Evolutionary conservation across 2,113 vertebrate species (phyloP).

Genomic region (Oophaga pumilio): DNA sequence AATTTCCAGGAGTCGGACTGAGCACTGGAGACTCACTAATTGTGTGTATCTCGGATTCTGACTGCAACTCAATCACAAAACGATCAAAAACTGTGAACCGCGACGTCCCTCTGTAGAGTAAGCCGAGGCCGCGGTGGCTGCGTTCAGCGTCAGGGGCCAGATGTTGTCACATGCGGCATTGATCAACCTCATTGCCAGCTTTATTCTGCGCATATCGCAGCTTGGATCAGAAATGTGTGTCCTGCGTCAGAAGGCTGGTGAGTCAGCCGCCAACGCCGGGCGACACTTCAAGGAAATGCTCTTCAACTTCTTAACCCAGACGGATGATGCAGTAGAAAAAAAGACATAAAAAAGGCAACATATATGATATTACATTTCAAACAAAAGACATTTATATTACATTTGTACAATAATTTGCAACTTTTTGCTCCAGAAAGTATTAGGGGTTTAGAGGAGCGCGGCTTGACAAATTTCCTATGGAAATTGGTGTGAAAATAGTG

Average conservation of each 20-base stretch:
- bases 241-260: conserved; percentile 12
- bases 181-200: conserved; percentile 8
- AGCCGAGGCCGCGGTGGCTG: not conserved
- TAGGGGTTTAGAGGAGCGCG: no score
- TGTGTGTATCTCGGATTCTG: not conserved
- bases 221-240: conserved; percentile 19
- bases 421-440: no score
- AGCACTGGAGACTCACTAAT: not conserved
- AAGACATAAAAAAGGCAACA: no score
- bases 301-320: conserved; percentile 2
- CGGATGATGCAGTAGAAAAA: not conserved
- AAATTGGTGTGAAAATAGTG: no score
- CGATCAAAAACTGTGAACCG: not conserved
- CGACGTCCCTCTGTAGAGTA: not conserved
- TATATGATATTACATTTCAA: no score
- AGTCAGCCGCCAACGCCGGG: not conserved
- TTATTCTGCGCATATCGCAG: not conserved
- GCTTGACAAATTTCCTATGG: no score
- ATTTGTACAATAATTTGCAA: no score
- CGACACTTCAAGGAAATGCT: not conserved
- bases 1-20: not conserved
- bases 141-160: not conserved
- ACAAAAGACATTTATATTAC: no score
- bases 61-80: not conserved
- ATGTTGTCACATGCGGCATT: not conserved